These are phyloP conservation scores for Sula dactylatra DNA, from an alignment of 2,113 vertebrate genomes.

Conservation along the genomic window DNA sequence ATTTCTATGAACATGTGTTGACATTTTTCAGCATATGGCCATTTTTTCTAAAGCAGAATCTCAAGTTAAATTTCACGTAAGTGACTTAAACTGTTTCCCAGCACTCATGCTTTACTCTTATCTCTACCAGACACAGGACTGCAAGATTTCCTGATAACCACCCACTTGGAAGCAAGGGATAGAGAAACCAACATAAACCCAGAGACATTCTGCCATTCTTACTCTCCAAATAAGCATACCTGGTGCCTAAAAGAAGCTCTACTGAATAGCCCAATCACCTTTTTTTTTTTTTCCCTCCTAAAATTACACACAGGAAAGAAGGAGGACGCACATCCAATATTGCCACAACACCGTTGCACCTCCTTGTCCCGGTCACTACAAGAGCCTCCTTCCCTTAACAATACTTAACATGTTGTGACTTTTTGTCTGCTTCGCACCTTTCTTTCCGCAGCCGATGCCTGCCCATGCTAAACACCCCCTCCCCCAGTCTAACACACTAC, in stretches of 20 bases:
- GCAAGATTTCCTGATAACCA: conserved; percentile 19
- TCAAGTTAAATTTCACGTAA: not conserved
- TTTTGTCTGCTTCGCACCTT: not conserved
- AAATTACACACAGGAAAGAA: not conserved
- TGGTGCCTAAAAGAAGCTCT: not conserved
- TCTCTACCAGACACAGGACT: not conserved
- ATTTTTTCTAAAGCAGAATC: not conserved
- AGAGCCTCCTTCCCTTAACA: not conserved
- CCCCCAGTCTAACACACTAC: not conserved
- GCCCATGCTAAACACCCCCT: accelerated
- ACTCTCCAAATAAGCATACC: not conserved
- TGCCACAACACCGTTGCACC: not conserved
- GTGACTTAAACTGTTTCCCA: not conserved
- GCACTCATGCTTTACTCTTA: not conserved
- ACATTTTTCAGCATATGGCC: conserved; percentile 46
- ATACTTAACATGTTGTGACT: accelerated
- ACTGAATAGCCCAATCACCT: not conserved
- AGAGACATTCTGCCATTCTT: not conserved
- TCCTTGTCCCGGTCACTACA: not conserved
- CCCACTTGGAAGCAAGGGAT: not conserved
- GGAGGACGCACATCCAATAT: not conserved
- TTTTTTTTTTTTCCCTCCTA: too few species aligned
- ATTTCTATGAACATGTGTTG: conserved; percentile 26
- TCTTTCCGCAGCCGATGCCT: accelerated
- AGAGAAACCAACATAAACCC: not conserved